These are phyloP conservation scores for Stegodyphus mimosarum DNA, from an alignment of 1,140 invertebrate species.

Conservation along the genomic window DNA sequence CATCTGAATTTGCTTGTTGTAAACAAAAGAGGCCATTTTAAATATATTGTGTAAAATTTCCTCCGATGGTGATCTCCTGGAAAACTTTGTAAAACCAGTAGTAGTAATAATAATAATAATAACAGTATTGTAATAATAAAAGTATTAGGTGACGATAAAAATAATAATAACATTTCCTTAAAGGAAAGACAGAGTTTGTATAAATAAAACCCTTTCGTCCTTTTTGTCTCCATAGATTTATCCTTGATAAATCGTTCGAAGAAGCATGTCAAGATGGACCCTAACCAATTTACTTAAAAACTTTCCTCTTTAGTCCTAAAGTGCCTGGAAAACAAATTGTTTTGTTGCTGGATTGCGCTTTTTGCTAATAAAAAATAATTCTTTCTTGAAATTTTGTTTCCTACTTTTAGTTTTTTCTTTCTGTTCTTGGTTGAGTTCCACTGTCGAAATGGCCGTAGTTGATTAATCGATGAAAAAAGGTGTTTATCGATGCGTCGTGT, in stretches of 20 bases:
- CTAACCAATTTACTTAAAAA: conserved; percentile 60
- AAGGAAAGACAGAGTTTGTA: neutral
- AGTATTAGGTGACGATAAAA: no score
- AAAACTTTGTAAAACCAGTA: no score
- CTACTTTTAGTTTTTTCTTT: neutral
- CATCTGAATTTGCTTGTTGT: no score
- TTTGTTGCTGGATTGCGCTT: conserved; percentile 53
- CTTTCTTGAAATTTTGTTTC: conserved; percentile 26
- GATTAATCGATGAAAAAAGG: conserved; percentile 60
- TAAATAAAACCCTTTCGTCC: no score
- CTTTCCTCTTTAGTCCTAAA: conserved; percentile 32
- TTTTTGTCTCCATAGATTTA: no score
- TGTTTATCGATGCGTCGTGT: conserved; percentile 57
- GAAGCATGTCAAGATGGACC: conserved; percentile 31
- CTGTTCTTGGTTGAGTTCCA: conserved; percentile 1
- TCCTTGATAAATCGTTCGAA: conserved; percentile 26
- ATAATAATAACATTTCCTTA: neutral
- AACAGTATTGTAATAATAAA: no score
- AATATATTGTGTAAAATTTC: no score
- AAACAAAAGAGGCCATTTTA: no score
- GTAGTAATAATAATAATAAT: no score
- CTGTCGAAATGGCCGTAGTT: conserved; percentile 30
- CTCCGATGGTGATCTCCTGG: no score
- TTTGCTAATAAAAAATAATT: conserved; percentile 59
- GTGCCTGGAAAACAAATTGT: conserved; percentile 50